A percentile compares a stretch with the other conserved stretches of the same genome.
phyloP scores from a whole-genome alignment of 1,140 invertebrate genomes.

The Palaemon carinicauda region DNA sequence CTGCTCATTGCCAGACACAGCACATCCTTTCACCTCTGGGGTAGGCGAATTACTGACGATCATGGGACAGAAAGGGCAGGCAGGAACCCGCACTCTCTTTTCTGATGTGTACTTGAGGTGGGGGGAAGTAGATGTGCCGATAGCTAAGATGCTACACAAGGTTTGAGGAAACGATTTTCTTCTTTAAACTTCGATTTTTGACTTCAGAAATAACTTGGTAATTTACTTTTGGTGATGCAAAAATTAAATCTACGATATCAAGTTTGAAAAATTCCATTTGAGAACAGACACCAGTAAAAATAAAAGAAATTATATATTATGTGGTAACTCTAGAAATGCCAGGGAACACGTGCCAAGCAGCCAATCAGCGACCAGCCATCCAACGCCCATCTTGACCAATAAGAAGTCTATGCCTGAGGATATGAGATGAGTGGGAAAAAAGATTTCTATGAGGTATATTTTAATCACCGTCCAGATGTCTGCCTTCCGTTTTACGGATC shows the following conservation, averaged over 20 bases:
- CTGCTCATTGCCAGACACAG: neutral
- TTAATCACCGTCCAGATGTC: neutral
- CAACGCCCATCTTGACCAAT: slow-evolving; percentile 36
- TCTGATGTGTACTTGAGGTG: neutral
- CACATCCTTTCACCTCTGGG: neutral
- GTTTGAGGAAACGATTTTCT: too few relatives aligned
- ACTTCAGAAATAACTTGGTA: too few relatives aligned
- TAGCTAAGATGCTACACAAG: too few relatives aligned
- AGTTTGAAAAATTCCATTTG: neutral
- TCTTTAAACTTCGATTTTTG: too few relatives aligned
- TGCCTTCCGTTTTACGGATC: neutral
- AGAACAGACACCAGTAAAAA: neutral
- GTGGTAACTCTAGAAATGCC: neutral
- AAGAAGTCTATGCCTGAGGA: neutral
- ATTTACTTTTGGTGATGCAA: too few relatives aligned
- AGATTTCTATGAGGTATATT: neutral
- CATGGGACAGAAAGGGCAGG: neutral
- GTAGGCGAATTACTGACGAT: slow-evolving; percentile 34
- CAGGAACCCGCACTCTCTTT: slow-evolving; percentile 29
- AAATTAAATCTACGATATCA: neutral
- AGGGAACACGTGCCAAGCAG: slow-evolving; percentile 45
- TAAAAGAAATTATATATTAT: neutral
- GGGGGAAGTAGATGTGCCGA: too few relatives aligned
- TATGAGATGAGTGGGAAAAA: neutral
- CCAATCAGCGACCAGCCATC: slow-evolving; percentile 21